Evolutionary conservation across 2,888 invertebrate species (phyloP).

Genomic region (Glaucopsyche alexis): DNA sequence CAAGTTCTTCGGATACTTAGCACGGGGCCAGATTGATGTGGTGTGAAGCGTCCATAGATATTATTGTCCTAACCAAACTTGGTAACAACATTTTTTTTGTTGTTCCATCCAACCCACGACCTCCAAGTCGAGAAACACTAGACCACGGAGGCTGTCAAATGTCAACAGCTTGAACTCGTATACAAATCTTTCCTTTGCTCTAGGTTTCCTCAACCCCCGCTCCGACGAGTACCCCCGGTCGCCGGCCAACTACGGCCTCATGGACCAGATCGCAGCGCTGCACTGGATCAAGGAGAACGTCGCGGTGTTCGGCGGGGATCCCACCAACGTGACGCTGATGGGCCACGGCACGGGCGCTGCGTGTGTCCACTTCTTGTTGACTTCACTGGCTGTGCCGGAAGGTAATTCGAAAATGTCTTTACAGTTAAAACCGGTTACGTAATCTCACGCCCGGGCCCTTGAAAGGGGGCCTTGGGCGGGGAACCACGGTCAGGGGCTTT

Average conservation of each 20-base stretch:
- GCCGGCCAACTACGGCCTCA: constrained; percentile 97
- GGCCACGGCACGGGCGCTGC: constrained; percentile 98
- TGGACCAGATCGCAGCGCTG: constrained; percentile 97
- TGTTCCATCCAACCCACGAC: too few relatives aligned
- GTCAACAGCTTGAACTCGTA: background rate
- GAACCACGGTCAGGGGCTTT: too few relatives aligned
- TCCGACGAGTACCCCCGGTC: constrained; percentile 91
- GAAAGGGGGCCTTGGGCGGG: too few relatives aligned
- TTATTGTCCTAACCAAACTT: too few relatives aligned
- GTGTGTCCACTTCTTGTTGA: constrained; percentile 95
- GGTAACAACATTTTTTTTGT: too few relatives aligned
- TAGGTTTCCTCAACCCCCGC: constrained; percentile 94
- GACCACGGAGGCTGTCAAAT: too few relatives aligned
- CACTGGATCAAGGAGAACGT: constrained; percentile 98
- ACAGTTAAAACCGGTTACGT: too few relatives aligned
- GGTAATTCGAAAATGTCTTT: constrained; percentile 77
- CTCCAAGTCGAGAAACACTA: too few relatives aligned
- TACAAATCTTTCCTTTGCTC: constrained; percentile 18
- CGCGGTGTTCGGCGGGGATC: constrained; percentile 96
- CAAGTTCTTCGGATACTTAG: too few relatives aligned
- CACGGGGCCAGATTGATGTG: too few relatives aligned
- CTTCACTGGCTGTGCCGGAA: constrained; percentile 95
- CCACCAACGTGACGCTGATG: constrained; percentile 94
- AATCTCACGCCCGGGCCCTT: too few relatives aligned
- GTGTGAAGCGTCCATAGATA: too few relatives aligned